phyloP scores from a whole-genome alignment of 2,113 vertebrate species.

The Haemorhous mexicanus region DNA sequence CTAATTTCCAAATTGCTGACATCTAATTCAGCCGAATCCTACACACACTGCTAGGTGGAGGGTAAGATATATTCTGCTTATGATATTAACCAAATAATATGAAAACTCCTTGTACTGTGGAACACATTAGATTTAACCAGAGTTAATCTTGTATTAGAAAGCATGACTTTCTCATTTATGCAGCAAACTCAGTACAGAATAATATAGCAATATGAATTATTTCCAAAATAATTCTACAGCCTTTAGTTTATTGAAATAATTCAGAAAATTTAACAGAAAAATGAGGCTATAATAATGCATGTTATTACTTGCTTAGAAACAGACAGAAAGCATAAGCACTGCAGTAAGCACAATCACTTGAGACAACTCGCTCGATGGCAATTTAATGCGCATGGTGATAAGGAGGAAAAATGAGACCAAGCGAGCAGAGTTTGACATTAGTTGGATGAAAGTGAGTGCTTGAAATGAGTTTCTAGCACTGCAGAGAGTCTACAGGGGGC shows the following conservation, averaged over 20 bases:
- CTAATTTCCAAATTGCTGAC: neutral
- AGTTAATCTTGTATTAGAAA: neutral
- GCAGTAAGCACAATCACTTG: neutral
- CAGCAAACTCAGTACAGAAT: neutral
- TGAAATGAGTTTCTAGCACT: neutral
- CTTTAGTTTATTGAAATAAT: neutral
- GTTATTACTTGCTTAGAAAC: neutral
- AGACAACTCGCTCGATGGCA: neutral
- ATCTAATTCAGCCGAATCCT: neutral
- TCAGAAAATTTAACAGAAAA: neutral
- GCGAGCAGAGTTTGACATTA: neutral
- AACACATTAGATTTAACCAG: neutral
- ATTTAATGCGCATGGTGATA: neutral
- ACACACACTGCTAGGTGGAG: neutral
- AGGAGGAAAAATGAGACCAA: neutral
- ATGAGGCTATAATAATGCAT: neutral
- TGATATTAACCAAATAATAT: neutral
- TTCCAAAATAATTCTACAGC: neutral
- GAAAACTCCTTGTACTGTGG: neutral
- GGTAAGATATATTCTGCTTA: neutral
- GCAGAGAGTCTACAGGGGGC: rapidly evolving
- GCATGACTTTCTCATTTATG: neutral
- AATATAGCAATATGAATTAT: neutral
- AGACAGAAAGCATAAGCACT: neutral
- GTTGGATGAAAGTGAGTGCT: neutral